These are phyloP conservation scores for Crocallis elinguaria DNA, from an alignment of 2,888 invertebrate species.

Conservation along the genomic window DNA sequence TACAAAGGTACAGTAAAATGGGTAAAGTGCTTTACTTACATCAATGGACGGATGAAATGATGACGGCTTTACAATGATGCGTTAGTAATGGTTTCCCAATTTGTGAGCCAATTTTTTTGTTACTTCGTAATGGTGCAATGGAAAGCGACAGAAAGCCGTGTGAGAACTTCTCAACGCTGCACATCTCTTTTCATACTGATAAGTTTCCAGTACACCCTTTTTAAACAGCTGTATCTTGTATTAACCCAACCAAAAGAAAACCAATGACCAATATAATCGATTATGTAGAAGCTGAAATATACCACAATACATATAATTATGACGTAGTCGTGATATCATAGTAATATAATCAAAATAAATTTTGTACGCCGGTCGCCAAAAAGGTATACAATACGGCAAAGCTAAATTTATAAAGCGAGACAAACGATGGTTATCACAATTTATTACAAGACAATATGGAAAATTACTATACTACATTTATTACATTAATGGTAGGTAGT, in stretches of 20 bases:
- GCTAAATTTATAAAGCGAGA: constrained; percentile 15
- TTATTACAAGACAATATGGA: constrained; percentile 22
- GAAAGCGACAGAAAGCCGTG: constrained; percentile 83
- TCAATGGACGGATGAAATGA: constrained; percentile 77
- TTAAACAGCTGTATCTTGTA: constrained; percentile 84
- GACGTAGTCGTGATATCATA: constrained; percentile 53
- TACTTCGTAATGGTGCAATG: constrained; percentile 81
- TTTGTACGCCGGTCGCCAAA: constrained; percentile 44
- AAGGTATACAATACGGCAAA: constrained; percentile 33
- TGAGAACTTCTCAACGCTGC: constrained; percentile 68
- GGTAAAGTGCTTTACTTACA: constrained; percentile 81
- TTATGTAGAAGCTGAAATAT: constrained; percentile 84
- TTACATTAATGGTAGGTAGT: too few relatives aligned
- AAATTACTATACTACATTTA: constrained; percentile 4
- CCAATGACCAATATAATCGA: constrained; percentile 82
- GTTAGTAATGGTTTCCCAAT: constrained; percentile 84
- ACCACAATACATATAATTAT: constrained; percentile 76
- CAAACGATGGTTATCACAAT: constrained; percentile 9
- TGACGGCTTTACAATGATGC: constrained; percentile 81
- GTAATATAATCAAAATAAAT: constrained; percentile 53
- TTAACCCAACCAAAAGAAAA: constrained; percentile 85
- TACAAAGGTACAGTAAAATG: constrained; percentile 57
- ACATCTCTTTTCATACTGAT: constrained; percentile 71
- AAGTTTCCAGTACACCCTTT: constrained; percentile 83
- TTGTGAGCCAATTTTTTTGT: constrained; percentile 79